phyloP scores from a whole-genome alignment of 2,113 vertebrate species.

The Chionodraco myersi region DNA sequence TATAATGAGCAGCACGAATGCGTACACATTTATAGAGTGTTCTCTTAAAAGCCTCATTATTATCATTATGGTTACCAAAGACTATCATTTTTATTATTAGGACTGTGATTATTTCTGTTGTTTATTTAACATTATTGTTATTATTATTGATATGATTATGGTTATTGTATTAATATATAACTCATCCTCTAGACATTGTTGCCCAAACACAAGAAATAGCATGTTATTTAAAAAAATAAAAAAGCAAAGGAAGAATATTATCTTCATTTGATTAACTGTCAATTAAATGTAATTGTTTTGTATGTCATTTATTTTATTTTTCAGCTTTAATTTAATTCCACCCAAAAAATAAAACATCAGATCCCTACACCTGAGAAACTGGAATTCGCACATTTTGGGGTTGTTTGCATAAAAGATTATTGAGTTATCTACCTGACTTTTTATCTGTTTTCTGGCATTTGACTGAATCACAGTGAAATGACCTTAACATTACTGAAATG shows the following conservation, averaged over 20 bases:
- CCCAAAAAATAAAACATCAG: background rate
- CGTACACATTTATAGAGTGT: background rate
- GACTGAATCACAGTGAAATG: too few species aligned
- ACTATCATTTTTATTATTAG: background rate
- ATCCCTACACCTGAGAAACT: background rate
- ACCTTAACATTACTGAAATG: too few species aligned
- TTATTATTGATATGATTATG: background rate
- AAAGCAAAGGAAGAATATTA: background rate
- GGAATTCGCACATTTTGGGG: background rate
- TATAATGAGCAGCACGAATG: background rate
- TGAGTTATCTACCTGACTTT: too few species aligned
- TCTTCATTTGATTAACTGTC: background rate
- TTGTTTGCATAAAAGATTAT: too few species aligned
- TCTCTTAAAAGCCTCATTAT: background rate
- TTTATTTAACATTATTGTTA: background rate
- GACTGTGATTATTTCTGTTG: too few species aligned
- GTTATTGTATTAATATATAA: background rate
- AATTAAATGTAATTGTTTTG: too few species aligned
- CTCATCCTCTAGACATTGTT: too few species aligned
- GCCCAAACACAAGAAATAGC: background rate
- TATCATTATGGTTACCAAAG: background rate
- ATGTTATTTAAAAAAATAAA: background rate
- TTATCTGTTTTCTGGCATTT: too few species aligned
- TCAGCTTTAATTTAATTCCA: background rate
- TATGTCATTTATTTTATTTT: too few species aligned